Evolutionary conservation across 2,113 vertebrate genomes (phyloP), one percentile per base, ranked within the genome.

Genomic region (Lagopus muta): DNA sequence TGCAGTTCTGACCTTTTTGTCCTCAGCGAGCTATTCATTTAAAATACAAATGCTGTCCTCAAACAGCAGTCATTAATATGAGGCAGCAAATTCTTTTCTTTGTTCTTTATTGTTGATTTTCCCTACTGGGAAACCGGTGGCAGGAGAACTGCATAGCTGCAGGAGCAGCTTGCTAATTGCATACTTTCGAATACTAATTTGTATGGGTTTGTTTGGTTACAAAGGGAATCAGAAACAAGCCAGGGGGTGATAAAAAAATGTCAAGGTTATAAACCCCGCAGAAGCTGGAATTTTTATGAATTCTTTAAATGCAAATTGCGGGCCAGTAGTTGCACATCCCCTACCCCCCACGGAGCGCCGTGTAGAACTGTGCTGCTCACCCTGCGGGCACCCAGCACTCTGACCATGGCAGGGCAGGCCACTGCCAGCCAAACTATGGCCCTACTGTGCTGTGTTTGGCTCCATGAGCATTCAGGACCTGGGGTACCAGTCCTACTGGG

Each of bases 251-350:
- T 93, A 94, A 93, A 95, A 90, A 95, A 96, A 96, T 28, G 85
- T 97, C 97, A 98, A 97, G 98, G 97, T 97, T 97, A 98, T 96
- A 97, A 97, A 96, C 92, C 78, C 95, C 71, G 86, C 92, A 93
- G 94, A 72, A 83, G 91, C 58, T 97, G 98, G 98, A 98, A 98
- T 98, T 98, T 98, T 98, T 98, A 98, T 98, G 95, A 97, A 98
- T 98, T 98, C 92, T 98, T 97, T 97, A 97, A 96, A 98, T 98
- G 98, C 96, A 98, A 98, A 98, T 98, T 92, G 77, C 11, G 18
- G 76, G 79, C 94, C 71, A 92, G 74, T 14, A 81, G 95, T 88
- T 69, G 93, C 90, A 95, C 88, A 91, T 96, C 96, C 92, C 77
- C n/a, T 80, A 96, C 97, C 98, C 94, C 98, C 98, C 4, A 43